Conservation (phyloP, 2,797 vertebrate genomes). For the Valencia hispanica region DNA sequence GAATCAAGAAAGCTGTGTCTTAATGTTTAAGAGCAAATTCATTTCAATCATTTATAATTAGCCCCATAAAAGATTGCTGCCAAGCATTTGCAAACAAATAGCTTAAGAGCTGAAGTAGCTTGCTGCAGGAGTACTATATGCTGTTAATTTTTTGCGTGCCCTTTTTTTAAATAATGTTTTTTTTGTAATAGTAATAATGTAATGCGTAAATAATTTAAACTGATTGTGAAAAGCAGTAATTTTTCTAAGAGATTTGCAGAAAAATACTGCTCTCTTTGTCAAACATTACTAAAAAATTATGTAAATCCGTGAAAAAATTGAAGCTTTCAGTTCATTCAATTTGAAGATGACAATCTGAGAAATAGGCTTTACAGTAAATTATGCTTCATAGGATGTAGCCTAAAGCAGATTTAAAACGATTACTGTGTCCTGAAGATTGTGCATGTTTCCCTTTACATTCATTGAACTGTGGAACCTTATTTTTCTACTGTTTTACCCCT, state of each 20-base stretch:
- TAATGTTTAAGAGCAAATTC: conserved; percentile 38
- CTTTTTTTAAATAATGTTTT: conserved; percentile 21
- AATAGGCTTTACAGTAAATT: conserved; percentile 47
- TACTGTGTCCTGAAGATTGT: background rate
- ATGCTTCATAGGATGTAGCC: conserved; percentile 18
- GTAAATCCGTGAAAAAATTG: conserved; percentile 36
- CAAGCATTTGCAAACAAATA: conserved; percentile 61
- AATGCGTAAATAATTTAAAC: conserved; percentile 49
- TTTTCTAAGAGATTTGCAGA: conserved; percentile 6
- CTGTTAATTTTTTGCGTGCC: conserved; percentile 37
- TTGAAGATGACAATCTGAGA: conserved; percentile 43
- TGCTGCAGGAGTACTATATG: conserved; percentile 48
- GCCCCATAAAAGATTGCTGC: conserved; percentile 44
- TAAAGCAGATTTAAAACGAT: conserved; percentile 38
- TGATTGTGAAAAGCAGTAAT: background rate
- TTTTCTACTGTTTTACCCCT: conserved; percentile 24
- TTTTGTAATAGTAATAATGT: conserved; percentile 29
- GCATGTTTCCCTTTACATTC: background rate
- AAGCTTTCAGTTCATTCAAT: conserved; percentile 30
- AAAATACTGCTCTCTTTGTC: conserved; percentile 17
- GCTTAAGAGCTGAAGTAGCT: conserved; percentile 42
- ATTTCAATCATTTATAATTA: conserved; percentile 62
- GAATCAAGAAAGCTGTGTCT: conserved; percentile 33
- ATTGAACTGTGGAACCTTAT: background rate
- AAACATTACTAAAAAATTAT: conserved; percentile 35